Conservation (phyloP, 2,113 vertebrate species). For the Callocephalon fimbriatum region DNA sequence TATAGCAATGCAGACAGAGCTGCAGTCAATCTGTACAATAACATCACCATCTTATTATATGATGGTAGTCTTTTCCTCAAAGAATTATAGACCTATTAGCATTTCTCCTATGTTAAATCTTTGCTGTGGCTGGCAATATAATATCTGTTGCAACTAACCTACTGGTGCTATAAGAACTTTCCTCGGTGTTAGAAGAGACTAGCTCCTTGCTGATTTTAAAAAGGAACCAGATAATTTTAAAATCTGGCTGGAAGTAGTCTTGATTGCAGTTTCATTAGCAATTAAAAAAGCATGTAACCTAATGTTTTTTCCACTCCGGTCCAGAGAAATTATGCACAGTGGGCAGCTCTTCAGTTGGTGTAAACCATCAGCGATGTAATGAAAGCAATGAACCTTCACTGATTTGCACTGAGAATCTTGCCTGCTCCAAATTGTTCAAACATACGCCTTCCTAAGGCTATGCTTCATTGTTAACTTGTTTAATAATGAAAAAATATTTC, state of each 20-base stretch:
- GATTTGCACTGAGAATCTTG: slow-evolving; percentile 36
- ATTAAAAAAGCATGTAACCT: slow-evolving; percentile 59
- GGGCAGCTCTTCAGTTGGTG: slow-evolving; percentile 59
- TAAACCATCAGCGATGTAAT: slow-evolving; percentile 4
- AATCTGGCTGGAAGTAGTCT: slow-evolving; percentile 1
- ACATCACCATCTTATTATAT: slow-evolving; percentile 20
- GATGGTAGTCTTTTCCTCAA: slow-evolving; percentile 27
- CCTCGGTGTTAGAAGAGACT: not conserved
- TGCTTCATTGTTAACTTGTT: slow-evolving; percentile 28
- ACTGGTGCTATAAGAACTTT: not conserved
- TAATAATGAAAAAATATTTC: slow-evolving; percentile 20
- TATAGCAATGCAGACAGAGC: slow-evolving; percentile 24
- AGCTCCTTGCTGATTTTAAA: slow-evolving; percentile 4
- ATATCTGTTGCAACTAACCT: not conserved
- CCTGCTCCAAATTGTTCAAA: slow-evolving; percentile 16
- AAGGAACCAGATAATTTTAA: slow-evolving; percentile 15
- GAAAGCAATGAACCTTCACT: slow-evolving; percentile 62
- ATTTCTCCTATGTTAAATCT: not conserved
- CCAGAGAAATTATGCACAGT: slow-evolving; percentile 61
- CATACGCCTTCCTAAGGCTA: slow-evolving; percentile 7
- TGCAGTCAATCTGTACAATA: not conserved
- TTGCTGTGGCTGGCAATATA: not conserved
- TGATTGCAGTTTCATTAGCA: slow-evolving; percentile 62
- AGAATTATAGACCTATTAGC: slow-evolving; percentile 32
- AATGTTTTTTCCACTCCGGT: not conserved